These are phyloP conservation scores for Ephialtes manifestator DNA, from an alignment of 2,888 invertebrate species.

Conservation along the genomic window DNA sequence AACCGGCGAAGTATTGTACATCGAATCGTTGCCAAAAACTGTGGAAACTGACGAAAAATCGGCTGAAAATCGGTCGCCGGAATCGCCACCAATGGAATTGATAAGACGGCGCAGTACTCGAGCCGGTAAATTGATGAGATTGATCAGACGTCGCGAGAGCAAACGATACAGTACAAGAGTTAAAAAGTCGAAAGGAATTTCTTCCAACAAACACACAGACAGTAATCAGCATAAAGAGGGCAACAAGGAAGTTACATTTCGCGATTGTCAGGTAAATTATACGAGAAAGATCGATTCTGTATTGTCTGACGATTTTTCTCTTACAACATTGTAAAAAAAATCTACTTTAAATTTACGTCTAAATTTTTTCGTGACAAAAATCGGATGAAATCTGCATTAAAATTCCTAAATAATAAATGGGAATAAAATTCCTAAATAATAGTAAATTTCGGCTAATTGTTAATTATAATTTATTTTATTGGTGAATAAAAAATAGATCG, in stretches of 20 bases:
- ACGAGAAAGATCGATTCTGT: neutral
- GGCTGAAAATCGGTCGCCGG: conserved; percentile 64
- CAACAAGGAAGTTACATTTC: conserved; percentile 81
- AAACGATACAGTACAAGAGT: conserved; percentile 85
- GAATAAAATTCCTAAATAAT: too few species aligned
- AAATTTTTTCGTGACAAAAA: too few species aligned
- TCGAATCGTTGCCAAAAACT: conserved; percentile 79
- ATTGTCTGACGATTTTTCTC: neutral
- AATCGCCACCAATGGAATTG: conserved; percentile 79
- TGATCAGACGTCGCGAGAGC: conserved; percentile 87
- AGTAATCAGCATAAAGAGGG: conserved; percentile 74
- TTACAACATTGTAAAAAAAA: neutral
- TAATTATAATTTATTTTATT: too few species aligned
- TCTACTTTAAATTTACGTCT: too few species aligned
- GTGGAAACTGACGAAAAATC: conserved; percentile 67
- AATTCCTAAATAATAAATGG: too few species aligned
- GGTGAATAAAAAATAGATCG: too few species aligned
- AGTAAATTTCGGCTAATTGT: too few species aligned
- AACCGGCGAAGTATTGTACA: conserved; percentile 82
- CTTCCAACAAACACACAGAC: conserved; percentile 66
- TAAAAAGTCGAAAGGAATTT: conserved; percentile 74
- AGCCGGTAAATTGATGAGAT: conserved; percentile 86
- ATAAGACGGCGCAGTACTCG: conserved; percentile 82
- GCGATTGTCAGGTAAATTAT: conserved; percentile 80
- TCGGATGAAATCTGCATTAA: too few species aligned